phyloP scores from a whole-genome alignment of 2,113 vertebrate genomes.

The Tympanuchus pallidicinctus region DNA sequence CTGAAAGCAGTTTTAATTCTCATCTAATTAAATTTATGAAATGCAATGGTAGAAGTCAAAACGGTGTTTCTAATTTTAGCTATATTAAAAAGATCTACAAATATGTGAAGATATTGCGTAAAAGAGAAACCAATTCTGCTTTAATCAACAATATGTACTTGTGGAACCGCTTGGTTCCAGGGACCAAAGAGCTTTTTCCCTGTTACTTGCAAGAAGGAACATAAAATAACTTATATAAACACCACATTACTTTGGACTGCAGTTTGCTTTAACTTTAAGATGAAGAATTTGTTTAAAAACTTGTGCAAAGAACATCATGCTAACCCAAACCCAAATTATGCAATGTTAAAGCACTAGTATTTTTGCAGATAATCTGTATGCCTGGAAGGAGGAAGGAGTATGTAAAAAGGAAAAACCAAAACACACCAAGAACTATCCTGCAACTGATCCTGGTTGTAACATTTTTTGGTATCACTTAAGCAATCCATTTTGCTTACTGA shows the following conservation, averaged over 20 bases:
- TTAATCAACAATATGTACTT: not conserved
- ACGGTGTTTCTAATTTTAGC: not conserved
- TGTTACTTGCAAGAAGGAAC: not conserved
- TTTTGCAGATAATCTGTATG: not conserved
- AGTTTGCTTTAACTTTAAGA: not conserved
- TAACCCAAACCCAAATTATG: not conserved
- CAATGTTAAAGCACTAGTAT: not conserved
- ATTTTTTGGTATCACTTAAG: not conserved
- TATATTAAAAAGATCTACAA: not conserved
- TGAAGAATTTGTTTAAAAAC: not conserved
- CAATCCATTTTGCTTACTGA: not conserved
- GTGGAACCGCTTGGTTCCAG: slow-evolving; percentile 3
- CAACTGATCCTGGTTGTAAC: not conserved
- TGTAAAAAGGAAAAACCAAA: not conserved
- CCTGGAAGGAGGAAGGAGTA: not conserved
- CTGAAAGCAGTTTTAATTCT: not conserved
- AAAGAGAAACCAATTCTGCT: slow-evolving; percentile 1
- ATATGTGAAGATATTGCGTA: not conserved
- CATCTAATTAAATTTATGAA: slow-evolving; percentile 1
- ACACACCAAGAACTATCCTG: not conserved
- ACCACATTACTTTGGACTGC: not conserved
- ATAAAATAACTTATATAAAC: not conserved
- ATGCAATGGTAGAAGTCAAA: not conserved
- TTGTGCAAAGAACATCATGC: not conserved
- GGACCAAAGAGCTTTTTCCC: not conserved